phyloP scores from a whole-genome alignment of 2,888 invertebrate genomes.

The Periphyllus acericola region DNA sequence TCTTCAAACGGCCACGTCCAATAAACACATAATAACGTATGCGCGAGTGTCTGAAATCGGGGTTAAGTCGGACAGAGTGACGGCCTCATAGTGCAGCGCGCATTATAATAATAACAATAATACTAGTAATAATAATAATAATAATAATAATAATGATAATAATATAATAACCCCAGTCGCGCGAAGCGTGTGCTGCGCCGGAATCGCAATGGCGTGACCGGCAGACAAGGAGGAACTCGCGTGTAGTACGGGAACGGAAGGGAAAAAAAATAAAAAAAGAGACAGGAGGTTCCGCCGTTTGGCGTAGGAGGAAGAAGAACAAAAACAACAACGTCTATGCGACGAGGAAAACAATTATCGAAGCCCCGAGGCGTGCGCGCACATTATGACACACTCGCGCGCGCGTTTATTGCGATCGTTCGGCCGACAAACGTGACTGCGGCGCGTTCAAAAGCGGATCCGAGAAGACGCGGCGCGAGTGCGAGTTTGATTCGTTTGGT shows the following conservation, averaged over 20 bases:
- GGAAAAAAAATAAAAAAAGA: constrained; percentile 48
- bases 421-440: constrained; percentile 22
- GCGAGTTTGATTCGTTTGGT: not conserved
- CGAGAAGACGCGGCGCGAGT: not conserved
- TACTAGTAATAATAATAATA: constrained; percentile 12
- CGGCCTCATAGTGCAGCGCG: not conserved
- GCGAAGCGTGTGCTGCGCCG: constrained; percentile 34
- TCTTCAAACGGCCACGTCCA: constrained; percentile 5
- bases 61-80: constrained; percentile 51
- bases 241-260: not conserved
- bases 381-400: constrained; percentile 42
- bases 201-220: constrained; percentile 56
- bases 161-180: constrained; percentile 32
- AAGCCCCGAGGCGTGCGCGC: constrained; percentile 38
- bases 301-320: constrained; percentile 44
- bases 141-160: not conserved
- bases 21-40: constrained; percentile 16
- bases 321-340: not conserved
- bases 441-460: not conserved
- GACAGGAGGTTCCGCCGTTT: constrained; percentile 43
- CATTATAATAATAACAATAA: constrained; percentile 11
- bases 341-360: constrained; percentile 25
- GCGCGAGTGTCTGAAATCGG: constrained; percentile 22
- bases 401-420: not conserved
- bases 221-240: constrained; percentile 2